Evolutionary conservation across 2,113 vertebrate genomes (phyloP), one percentile per base, ranked within the genome.

Genomic region (Hypomesus transpacificus): DNA sequence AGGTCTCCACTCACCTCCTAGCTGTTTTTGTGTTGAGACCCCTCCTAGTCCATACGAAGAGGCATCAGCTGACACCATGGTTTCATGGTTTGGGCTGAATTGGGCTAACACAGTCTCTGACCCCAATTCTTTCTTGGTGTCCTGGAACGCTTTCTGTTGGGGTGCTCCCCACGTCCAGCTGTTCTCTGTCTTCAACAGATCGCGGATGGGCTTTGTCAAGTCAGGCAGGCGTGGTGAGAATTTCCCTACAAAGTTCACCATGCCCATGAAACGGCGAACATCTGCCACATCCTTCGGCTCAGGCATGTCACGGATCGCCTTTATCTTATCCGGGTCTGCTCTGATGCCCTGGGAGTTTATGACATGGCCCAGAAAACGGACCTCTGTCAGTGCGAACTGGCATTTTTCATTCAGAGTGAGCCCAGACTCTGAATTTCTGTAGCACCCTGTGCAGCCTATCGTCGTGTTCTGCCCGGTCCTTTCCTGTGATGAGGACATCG

Each of bases 191-290:
- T 26, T 26, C 24, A 26, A 26, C 24, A 26, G 24, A 26, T 76
- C 3, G 61, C 31, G 70, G 0, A 73, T 26, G 3, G 75, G 65
- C 9, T 81, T 69, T 63, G 75, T 78, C 14, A 78, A n/a, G 60
- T 64, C 22, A 67, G 14, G 3, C 68, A 73, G 56, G 69, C 14
- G 69, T n/a, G 72, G 60, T 7, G 69, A 17, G 20, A 70, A 78
- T 34, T 71, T 81, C 0, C 39, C 39, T 2, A 78, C 54, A 18
- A 78, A 73, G 16, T 75, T 78, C 20, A 66, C 71, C 71, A 76
- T 76, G 18, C 80, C 63, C 11, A 71, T 52, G 1, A 80, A 6
- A 14, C 34, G 24, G 14, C 8, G 0, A 14, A 80, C 51, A 16
- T 67, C 54, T 9, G 26, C 62, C 39, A 71, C 21, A 31, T 59